These are phyloP conservation scores for Eubasilissa regina DNA, from an alignment of 1,140 invertebrate genomes.

Conservation along the genomic window DNA sequence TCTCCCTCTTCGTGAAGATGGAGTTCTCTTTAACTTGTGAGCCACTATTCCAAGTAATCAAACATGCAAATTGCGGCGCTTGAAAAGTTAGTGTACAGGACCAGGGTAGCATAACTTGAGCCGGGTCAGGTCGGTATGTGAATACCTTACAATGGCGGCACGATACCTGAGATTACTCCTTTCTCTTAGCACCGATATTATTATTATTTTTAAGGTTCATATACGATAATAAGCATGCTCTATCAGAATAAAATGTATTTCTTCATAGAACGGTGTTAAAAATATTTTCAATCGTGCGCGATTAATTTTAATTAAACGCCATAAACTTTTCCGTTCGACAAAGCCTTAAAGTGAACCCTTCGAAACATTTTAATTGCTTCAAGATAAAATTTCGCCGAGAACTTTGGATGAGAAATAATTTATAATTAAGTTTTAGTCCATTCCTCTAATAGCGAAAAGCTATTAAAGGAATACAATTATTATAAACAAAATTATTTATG, in stretches of 20 bases:
- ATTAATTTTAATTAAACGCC: conserved; percentile 25
- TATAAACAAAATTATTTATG: too few species aligned
- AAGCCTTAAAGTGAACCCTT: neutral
- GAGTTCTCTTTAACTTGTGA: neutral
- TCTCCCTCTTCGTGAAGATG: neutral
- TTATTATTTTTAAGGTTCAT: too few species aligned
- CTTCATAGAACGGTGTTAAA: neutral
- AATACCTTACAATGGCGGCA: too few species aligned
- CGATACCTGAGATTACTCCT: too few species aligned
- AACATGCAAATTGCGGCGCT: conserved; percentile 12
- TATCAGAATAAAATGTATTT: neutral
- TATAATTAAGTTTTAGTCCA: too few species aligned
- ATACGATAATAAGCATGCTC: too few species aligned
- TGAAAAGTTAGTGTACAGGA: neutral
- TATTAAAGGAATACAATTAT: too few species aligned
- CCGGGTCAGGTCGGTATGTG: too few species aligned
- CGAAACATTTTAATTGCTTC: conserved; percentile 1
- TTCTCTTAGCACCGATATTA: too few species aligned
- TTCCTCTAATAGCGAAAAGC: too few species aligned
- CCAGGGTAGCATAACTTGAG: too few species aligned
- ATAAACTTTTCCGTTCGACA: neutral
- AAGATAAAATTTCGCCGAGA: neutral
- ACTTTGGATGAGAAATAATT: too few species aligned
- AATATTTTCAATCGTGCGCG: conserved; percentile 4
- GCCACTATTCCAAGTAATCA: neutral